Percentiles rank a stretch among this genome's conserved stretches.
phyloP scores from a whole-genome alignment of 1,140 invertebrate genomes.

The Leptinotarsa defecta region DNA sequence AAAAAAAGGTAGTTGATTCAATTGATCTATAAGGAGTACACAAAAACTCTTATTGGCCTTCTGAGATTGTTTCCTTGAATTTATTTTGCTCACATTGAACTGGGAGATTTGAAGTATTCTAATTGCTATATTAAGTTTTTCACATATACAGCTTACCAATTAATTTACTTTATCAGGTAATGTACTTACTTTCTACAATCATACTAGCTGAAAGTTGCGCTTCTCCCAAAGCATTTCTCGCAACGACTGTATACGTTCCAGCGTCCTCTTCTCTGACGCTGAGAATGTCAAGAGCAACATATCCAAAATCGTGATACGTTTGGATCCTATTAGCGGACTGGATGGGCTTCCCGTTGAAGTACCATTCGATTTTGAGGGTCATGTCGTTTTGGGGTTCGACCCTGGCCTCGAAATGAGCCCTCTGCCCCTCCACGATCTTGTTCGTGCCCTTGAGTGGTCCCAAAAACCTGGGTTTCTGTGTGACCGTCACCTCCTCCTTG shows the following conservation, averaged over 20 bases:
- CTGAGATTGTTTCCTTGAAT: too few species aligned
- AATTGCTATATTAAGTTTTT: too few species aligned
- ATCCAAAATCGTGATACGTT: constrained; percentile 94
- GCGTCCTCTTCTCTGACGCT: constrained; percentile 85
- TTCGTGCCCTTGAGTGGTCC: constrained; percentile 87
- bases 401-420: constrained; percentile 94
- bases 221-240: constrained; percentile 86
- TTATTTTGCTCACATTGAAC: too few species aligned
- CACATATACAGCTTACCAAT: too few species aligned
- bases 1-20: constrained; percentile 31
- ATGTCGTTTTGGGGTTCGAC: constrained; percentile 92
- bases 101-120: too few species aligned
- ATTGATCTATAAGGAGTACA: too few species aligned
- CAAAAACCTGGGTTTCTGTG: constrained; percentile 81
- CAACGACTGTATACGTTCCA: constrained; percentile 86
- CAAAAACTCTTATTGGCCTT: too few species aligned
- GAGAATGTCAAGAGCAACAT: constrained; percentile 90
- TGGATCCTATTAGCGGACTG: constrained; percentile 85
- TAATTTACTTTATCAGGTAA: neutral
- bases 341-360: constrained; percentile 84
- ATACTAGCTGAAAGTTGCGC: constrained; percentile 80
- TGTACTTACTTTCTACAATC: constrained; percentile 82
- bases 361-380: constrained; percentile 88
- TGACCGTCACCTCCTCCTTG: constrained; percentile 76
- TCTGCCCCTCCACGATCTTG: constrained; percentile 93